Conservation (phyloP, 1,140 invertebrate species). For the Trachymyrmex cornetzi region DNA sequence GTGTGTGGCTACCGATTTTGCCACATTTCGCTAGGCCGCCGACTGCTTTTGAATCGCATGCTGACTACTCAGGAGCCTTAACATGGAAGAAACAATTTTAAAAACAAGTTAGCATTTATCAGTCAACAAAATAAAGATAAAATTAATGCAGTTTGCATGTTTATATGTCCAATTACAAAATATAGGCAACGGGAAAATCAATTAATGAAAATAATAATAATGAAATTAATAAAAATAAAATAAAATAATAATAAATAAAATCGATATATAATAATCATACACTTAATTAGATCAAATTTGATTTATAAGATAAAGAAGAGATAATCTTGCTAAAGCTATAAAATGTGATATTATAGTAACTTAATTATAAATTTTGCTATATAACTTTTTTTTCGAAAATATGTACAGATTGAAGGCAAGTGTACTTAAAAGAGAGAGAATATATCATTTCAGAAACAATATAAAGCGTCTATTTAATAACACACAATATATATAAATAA, state of each 20-base stretch:
- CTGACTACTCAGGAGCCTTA: no score
- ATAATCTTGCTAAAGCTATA: neutral
- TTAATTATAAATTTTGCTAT: conserved; percentile 6
- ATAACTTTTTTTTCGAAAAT: neutral
- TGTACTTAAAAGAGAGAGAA: conserved; percentile 40
- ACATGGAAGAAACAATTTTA: no score
- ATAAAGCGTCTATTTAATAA: neutral
- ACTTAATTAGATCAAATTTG: neutral
- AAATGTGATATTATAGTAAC: conserved; percentile 9
- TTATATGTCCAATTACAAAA: conserved; percentile 12
- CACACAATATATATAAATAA: neutral
- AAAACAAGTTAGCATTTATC: neutral
- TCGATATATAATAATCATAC: no score
- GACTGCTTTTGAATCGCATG: no score
- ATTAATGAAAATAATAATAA: neutral
- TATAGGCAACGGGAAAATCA: neutral
- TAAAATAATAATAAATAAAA: no score
- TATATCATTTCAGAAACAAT: conserved; percentile 61
- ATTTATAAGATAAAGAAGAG: neutral
- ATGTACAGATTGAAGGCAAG: conserved; percentile 64
- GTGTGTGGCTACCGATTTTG: no score
- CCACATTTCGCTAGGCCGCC: no score
- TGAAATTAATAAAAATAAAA: no score
- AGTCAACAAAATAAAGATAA: conserved; percentile 13
- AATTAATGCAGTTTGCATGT: neutral